phyloP scores from a whole-genome alignment of 2,888 invertebrate species.

The Drosophila cognata region DNA sequence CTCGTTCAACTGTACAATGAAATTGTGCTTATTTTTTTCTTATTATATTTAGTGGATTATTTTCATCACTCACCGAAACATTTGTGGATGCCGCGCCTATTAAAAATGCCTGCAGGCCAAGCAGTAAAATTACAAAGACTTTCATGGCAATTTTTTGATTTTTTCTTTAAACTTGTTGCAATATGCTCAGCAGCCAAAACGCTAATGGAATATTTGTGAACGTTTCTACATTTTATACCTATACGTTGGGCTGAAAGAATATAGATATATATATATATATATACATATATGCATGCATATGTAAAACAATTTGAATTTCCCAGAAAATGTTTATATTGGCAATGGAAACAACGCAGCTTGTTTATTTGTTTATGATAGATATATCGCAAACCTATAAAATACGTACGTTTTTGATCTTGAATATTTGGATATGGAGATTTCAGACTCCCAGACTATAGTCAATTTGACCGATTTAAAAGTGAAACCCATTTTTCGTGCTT shows the following conservation, averaged over 20 bases:
- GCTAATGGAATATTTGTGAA: constrained; percentile 22
- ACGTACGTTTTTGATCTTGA: neutral
- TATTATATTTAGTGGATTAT: neutral
- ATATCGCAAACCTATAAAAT: neutral
- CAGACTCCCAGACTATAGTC: neutral
- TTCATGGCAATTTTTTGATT: constrained; percentile 19
- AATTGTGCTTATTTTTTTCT: neutral
- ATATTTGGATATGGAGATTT: neutral
- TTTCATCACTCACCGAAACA: constrained; percentile 19
- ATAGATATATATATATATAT: neutral
- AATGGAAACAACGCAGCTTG: neutral
- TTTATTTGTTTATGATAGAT: neutral
- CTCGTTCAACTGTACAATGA: neutral
- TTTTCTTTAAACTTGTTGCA: neutral
- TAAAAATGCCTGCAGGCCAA: constrained; percentile 13
- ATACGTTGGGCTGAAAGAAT: neutral
- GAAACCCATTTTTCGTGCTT: constrained; percentile 14
- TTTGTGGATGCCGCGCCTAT: constrained; percentile 8
- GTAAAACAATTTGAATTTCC: constrained; percentile 1
- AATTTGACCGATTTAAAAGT: neutral
- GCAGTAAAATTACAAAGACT: constrained; percentile 14
- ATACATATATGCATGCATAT: neutral
- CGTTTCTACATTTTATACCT: constrained; percentile 19
- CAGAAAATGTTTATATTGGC: constrained; percentile 11
- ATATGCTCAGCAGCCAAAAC: constrained; percentile 1